Evolutionary conservation across 2,113 vertebrate species (phyloP), one percentile per base, ranked within the genome.

Genomic region (Grallaria varia): DNA sequence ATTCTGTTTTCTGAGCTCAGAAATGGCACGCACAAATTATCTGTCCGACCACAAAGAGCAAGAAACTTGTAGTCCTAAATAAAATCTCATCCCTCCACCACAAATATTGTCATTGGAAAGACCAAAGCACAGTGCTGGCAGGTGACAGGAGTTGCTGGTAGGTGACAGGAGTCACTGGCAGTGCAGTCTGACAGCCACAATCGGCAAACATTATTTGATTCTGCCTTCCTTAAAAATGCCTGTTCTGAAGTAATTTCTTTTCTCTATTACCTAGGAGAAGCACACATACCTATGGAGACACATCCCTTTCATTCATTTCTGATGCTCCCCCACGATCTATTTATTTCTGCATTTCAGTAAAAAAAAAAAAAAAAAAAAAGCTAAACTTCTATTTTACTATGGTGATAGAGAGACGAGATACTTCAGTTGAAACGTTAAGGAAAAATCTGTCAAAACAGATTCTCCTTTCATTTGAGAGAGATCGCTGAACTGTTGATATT

Each of bases 21-120:
- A 76, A 84, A 45, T n/a, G 10, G 10, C 37, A 84, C 0, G 0
- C 10, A 30, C 1, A 1, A 6, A 39, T 52, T 64, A 27, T 21
- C 8, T 64, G 31, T 37, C 33, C 5, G 20, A 45, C 37, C 4
- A 59, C 10, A 84, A 24, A 21, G 0, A 39, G 8, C 21, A 78
- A 78, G 35, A 60, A 37, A 12, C 7, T 25, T 14, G 6, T 50
- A 23, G 30, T 8, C 30, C 10, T 21, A 66, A 42, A 63, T 22
- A 49, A 88, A 37, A 35, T 16, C 40, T n/a, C 22, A n/a, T 12
- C 22, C 4, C 1, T 18, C 47, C 56, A 63, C 14, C 30, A 23
- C 5, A 40, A 44, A 21, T 28, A 74, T 12, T 37, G 53, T 8
- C 1, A 0, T 1, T 35, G 25, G 25, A 63, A 72, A 53, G 21